phyloP scores from a whole-genome alignment of 2,113 vertebrate species.

The Rousettus leschenaultii region DNA sequence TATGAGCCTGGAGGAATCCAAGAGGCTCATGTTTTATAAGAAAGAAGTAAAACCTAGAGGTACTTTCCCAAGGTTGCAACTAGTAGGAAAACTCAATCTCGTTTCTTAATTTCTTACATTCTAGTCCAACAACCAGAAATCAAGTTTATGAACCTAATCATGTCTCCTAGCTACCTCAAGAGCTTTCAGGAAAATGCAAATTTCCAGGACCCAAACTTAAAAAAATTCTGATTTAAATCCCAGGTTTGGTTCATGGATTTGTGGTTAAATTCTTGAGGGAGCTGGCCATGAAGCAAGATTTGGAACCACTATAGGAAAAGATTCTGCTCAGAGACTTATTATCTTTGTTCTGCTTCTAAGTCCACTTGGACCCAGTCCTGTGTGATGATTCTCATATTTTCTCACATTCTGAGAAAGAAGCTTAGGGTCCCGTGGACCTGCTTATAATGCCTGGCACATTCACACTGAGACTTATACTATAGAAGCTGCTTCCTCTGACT shows the following conservation, averaged over 20 bases:
- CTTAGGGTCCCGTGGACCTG: neutral
- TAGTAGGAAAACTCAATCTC: neutral
- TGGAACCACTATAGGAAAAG: neutral
- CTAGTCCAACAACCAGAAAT: neutral
- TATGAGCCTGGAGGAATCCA: neutral
- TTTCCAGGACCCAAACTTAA: neutral
- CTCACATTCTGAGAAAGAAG: neutral
- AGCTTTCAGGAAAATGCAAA: neutral
- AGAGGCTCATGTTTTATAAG: neutral
- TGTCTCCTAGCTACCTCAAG: neutral
- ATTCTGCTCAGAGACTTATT: neutral
- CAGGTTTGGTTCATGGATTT: neutral
- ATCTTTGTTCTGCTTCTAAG: neutral
- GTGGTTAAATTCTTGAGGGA: neutral
- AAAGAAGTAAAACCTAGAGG: neutral
- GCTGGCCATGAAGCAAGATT: neutral
- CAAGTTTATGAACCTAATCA: neutral
- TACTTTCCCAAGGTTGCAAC: neutral
- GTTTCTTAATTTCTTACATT: neutral
- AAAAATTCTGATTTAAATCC: neutral
- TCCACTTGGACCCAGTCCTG: neutral
- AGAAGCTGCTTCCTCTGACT: neutral
- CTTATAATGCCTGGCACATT: neutral
- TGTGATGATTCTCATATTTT: neutral
- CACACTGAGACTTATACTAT: neutral